Evolutionary conservation across 2,113 vertebrate species (phyloP).

Genomic region (Lathamus discolor): DNA sequence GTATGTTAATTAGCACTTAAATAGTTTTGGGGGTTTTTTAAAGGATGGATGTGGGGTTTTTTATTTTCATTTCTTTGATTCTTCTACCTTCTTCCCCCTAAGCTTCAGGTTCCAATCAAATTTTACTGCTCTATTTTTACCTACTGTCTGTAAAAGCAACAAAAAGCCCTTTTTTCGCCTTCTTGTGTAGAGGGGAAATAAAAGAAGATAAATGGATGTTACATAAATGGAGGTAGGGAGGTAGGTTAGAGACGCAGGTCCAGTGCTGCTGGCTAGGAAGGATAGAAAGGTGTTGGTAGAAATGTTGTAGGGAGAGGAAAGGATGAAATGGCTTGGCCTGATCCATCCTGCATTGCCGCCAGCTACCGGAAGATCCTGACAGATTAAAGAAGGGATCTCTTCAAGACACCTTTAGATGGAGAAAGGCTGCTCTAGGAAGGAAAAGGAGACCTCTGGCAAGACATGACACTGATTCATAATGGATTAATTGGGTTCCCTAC

Average conservation of each 20-base stretch:
- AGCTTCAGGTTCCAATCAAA: conserved; percentile 55
- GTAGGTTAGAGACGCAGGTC: background rate
- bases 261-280: background rate
- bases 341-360: background rate
- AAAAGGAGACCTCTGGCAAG: background rate
- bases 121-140: conserved; percentile 62
- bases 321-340: background rate
- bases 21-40: background rate
- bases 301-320: background rate
- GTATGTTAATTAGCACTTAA: conserved; percentile 67
- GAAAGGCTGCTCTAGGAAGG: background rate
- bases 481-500: background rate
- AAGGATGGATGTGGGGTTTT: conserved; percentile 40
- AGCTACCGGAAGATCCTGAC: background rate
- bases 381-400: background rate
- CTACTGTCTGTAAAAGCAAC: conserved; percentile 47
- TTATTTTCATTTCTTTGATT: conserved; percentile 59
- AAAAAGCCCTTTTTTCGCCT: background rate
- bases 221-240: conserved; percentile 38
- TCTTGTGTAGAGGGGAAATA: background rate
- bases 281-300: background rate
- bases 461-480: background rate
- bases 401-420: background rate
- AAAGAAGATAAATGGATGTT: conserved; percentile 20
- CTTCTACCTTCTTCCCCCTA: conserved; percentile 34